Percentiles rank a stretch among this genome's conserved stretches.
Conservation (phyloP, 2,888 invertebrate genomes). For the Calliopum simillimum region DNA sequence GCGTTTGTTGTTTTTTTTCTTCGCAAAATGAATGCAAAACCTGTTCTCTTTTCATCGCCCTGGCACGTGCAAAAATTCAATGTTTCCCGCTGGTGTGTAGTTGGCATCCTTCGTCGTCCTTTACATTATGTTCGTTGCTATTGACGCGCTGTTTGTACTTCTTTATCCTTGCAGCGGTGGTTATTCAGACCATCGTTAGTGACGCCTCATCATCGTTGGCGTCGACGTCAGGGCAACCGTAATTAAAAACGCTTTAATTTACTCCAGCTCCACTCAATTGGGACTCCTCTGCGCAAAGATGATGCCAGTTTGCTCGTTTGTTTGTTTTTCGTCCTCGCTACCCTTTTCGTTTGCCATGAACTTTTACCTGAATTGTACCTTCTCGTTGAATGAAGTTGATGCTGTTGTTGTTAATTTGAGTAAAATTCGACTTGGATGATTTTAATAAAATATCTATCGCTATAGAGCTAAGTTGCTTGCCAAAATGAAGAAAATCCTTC, state of each 20-base stretch:
- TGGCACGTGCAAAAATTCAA: constrained; percentile 55
- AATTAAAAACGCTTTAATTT: constrained; percentile 64
- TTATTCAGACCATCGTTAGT: constrained; percentile 19
- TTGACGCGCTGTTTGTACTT: constrained; percentile 42
- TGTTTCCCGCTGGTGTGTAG: constrained; percentile 44
- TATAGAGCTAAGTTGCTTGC: too few relatives aligned
- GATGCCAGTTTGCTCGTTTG: not conserved
- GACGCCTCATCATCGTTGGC: constrained; percentile 28
- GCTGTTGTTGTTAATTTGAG: too few relatives aligned
- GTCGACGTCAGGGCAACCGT: constrained; percentile 62
- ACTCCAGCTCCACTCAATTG: constrained; percentile 45
- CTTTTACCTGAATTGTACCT: too few relatives aligned
- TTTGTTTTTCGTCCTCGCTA: not conserved
- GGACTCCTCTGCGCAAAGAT: not conserved
- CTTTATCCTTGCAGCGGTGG: constrained; percentile 27
- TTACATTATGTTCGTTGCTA: constrained; percentile 47
- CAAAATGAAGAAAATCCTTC: too few relatives aligned
- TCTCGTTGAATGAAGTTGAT: not conserved
- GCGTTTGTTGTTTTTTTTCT: constrained; percentile 26
- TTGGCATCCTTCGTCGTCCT: constrained; percentile 34
- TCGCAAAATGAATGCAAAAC: constrained; percentile 34
- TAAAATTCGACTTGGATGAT: too few relatives aligned
- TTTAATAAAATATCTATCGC: too few relatives aligned
- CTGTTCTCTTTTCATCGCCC: constrained; percentile 25
- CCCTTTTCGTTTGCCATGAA: not conserved